These are phyloP conservation scores for Otolemur garnettii DNA, from an alignment of 2,113 vertebrate genomes.

Conservation along the genomic window DNA sequence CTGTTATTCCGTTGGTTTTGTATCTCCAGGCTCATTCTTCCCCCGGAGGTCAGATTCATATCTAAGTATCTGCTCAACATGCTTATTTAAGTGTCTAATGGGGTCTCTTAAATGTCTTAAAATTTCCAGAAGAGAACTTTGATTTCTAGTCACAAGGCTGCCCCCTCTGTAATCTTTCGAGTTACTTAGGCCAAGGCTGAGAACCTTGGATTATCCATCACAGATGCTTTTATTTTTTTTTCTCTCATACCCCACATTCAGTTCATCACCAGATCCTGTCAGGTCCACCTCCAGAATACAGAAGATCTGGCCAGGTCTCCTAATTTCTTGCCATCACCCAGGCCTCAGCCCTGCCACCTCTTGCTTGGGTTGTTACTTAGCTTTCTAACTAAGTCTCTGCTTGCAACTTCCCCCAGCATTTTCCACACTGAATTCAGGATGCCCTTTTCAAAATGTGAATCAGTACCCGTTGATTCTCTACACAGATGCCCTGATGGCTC, in stretches of 20 bases:
- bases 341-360: rapidly evolving
- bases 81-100: not conserved
- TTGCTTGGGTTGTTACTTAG: not conserved
- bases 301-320: not conserved
- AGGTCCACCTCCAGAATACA: not conserved
- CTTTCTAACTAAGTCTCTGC: not conserved
- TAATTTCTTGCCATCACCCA: not conserved
- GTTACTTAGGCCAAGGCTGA: not conserved
- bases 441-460: not conserved
- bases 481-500: not conserved
- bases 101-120: not conserved
- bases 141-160: not conserved
- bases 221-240: not conserved
- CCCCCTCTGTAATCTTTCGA: not conserved
- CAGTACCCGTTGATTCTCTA: not conserved
- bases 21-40: not conserved
- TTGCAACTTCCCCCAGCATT: not conserved
- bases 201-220: not conserved
- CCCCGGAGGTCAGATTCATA: not conserved
- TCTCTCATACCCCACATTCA: not conserved
- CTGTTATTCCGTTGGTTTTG: not conserved
- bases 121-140: not conserved
- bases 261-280: not conserved
- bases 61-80: not conserved
- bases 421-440: not conserved